Evolutionary conservation across 2,113 vertebrate genomes (phyloP).

Genomic region (Gadus chalcogrammus): DNA sequence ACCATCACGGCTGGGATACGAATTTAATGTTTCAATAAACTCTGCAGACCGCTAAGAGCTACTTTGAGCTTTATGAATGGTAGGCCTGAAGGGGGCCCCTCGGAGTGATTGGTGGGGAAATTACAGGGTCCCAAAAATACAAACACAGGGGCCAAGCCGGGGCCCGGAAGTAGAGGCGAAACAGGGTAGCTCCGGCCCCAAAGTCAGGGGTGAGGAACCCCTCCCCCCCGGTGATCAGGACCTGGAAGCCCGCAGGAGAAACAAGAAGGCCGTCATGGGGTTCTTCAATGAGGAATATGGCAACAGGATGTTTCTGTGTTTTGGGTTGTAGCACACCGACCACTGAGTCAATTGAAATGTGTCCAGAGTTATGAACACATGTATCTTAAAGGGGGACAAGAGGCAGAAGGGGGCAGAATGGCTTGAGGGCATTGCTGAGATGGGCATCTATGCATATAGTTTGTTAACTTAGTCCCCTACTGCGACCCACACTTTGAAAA

Average conservation of each 20-base stretch:
- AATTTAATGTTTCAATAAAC: conserved; percentile 81
- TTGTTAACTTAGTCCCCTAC: too few species aligned
- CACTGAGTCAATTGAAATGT: too few species aligned
- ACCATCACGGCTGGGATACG: conserved; percentile 70
- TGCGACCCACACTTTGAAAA: too few species aligned
- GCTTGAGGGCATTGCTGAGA: too few species aligned
- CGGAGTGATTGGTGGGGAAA: conserved; percentile 70
- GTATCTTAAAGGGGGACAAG: too few species aligned
- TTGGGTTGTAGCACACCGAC: too few species aligned
- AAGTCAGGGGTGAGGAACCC: conserved; percentile 37
- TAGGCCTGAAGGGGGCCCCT: conserved; percentile 67
- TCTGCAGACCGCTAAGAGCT: conserved; percentile 75
- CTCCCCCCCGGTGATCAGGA: background rate
- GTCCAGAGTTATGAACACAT: too few species aligned
- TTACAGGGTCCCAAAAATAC: conserved; percentile 69
- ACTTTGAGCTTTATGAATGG: conserved; percentile 78
- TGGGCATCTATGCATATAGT: too few species aligned
- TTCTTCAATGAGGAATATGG: too few species aligned
- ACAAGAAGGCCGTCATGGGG: background rate
- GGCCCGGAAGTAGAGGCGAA: conserved; percentile 59
- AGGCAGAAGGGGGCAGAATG: too few species aligned
- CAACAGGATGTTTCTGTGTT: too few species aligned
- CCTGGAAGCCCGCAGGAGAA: background rate
- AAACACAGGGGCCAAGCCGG: conserved; percentile 51
- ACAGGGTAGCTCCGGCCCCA: conserved; percentile 39